Evolutionary conservation across 2,888 invertebrate species (phyloP).

Genomic region (Fragum whitleyi): DNA sequence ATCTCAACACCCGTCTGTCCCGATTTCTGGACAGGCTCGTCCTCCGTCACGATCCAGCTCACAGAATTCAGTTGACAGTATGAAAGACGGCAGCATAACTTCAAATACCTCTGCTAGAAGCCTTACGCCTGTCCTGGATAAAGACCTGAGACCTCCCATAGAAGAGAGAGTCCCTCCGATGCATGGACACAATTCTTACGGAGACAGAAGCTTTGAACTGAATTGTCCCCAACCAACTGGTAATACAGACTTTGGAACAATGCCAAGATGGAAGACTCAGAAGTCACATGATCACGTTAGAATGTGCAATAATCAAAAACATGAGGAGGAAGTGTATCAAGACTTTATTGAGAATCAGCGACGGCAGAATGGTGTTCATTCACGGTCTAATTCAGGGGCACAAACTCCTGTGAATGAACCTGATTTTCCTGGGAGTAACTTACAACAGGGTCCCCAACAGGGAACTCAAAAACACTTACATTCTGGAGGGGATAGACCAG

Average conservation of each 20-base stretch:
- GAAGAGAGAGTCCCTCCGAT: slow-evolving; percentile 59
- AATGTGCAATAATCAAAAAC: slow-evolving; percentile 62
- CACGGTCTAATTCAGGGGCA: slow-evolving; percentile 54
- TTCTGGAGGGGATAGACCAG: neutral
- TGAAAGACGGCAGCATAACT: slow-evolving; percentile 57
- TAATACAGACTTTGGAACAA: slow-evolving; percentile 72
- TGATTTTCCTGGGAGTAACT: slow-evolving; percentile 15
- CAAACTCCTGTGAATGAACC: slow-evolving; percentile 61
- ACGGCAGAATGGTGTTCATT: slow-evolving; percentile 54
- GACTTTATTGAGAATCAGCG: slow-evolving; percentile 75
- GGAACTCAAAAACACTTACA: slow-evolving; percentile 2
- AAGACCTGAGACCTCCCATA: slow-evolving; percentile 42
- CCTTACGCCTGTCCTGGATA: slow-evolving; percentile 60
- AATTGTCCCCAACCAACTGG: slow-evolving; percentile 40
- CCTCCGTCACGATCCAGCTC: slow-evolving; percentile 68
- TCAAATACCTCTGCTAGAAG: slow-evolving; percentile 52
- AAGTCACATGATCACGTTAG: slow-evolving; percentile 66
- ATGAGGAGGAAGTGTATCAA: slow-evolving; percentile 74
- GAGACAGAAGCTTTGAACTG: slow-evolving; percentile 57
- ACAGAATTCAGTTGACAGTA: slow-evolving; percentile 65
- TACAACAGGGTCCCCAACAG: slow-evolving; percentile 15
- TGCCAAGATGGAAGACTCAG: slow-evolving; percentile 72
- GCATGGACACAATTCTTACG: slow-evolving; percentile 29
- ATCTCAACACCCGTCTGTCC: slow-evolving; percentile 13
- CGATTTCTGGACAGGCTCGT: neutral